These are phyloP conservation scores for Tringa solitaria DNA, from an alignment of 2,113 vertebrate genomes.

Conservation along the genomic window DNA sequence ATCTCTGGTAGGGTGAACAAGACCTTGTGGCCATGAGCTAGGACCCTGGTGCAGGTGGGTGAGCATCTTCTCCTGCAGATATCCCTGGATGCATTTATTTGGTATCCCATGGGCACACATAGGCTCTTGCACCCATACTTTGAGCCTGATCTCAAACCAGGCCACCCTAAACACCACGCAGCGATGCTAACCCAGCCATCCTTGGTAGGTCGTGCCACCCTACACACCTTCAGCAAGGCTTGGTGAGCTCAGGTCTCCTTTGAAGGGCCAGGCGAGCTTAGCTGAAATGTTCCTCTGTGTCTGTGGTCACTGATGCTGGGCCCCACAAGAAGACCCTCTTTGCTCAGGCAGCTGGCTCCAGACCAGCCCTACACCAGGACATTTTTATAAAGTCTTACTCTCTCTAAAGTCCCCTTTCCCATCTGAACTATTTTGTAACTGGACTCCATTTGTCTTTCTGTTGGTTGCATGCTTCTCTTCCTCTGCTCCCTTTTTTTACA, in stretches of 20 bases:
- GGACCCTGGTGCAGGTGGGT: not conserved
- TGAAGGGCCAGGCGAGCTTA: not conserved
- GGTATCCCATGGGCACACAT: too few species aligned
- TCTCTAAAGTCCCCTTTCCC: not conserved
- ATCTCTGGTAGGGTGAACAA: not conserved
- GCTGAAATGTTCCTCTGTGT: not conserved
- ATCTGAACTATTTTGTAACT: not conserved
- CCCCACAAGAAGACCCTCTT: not conserved
- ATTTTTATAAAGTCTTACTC: not conserved
- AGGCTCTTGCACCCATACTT: not conserved
- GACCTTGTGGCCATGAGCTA: accelerated
- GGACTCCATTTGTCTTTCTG: not conserved
- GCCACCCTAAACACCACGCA: not conserved
- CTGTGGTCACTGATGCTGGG: accelerated
- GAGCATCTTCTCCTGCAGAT: not conserved
- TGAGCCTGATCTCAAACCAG: not conserved
- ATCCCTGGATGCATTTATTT: not conserved
- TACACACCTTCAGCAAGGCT: not conserved
- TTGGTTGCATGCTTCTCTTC: not conserved
- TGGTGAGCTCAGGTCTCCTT: accelerated
- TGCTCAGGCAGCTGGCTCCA: not conserved
- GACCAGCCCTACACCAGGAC: not conserved
- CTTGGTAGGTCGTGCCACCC: not conserved
- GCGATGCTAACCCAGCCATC: not conserved
- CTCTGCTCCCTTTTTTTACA: not conserved